Conservation (phyloP, 2,113 vertebrate genomes). For the Sturnus vulgaris region DNA sequence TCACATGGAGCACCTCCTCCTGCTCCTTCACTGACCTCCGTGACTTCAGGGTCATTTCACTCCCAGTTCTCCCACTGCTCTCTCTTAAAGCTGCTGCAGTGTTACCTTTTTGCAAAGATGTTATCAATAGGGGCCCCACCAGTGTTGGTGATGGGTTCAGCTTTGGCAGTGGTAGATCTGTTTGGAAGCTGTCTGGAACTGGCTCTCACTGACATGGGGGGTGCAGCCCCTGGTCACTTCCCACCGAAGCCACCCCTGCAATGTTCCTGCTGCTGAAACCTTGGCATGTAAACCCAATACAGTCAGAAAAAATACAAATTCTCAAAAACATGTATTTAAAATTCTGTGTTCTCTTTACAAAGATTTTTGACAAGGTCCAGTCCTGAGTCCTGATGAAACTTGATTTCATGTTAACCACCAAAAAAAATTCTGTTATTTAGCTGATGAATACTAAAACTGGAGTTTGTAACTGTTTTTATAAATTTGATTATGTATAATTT, state of each 20-base stretch:
- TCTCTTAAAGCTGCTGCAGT: not conserved
- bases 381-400: not conserved
- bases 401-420: not conserved
- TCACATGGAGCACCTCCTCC: not conserved
- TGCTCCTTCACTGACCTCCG: rapidly evolving
- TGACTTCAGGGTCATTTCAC: not conserved
- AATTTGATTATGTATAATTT: not conserved
- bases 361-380: not conserved
- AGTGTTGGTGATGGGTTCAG: not conserved
- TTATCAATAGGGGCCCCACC: not conserved
- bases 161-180: not conserved
- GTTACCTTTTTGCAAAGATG: not conserved
- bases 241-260: not conserved
- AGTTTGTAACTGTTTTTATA: not conserved
- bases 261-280: not conserved
- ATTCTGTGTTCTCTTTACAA: not conserved
- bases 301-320: not conserved
- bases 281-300: not conserved
- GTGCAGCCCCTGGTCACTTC: not conserved
- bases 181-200: not conserved
- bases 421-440: not conserved
- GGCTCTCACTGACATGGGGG: not conserved
- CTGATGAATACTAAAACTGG: not conserved
- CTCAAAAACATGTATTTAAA: not conserved
- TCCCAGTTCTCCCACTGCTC: not conserved